phyloP scores from a whole-genome alignment of 2,888 invertebrate species.

The Zhengitettix transpicula region DNA sequence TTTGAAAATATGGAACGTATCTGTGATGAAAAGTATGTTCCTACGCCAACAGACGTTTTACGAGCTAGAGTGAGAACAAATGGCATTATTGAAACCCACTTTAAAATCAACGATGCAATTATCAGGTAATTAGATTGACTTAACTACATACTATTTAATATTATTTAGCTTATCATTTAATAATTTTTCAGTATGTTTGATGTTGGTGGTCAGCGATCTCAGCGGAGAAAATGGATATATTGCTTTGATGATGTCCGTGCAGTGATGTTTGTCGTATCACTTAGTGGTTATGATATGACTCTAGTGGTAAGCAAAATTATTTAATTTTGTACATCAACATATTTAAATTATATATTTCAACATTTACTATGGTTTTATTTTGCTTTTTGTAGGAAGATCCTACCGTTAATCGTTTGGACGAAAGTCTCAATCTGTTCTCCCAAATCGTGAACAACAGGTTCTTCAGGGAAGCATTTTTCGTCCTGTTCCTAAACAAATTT shows the following conservation, averaged over 20 bases:
- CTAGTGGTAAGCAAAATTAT: constrained; percentile 26
- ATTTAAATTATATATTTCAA: not conserved
- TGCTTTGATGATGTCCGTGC: constrained; percentile 48
- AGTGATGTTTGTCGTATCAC: constrained; percentile 43
- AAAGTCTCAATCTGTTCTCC: constrained; percentile 43
- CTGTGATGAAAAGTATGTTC: constrained; percentile 41
- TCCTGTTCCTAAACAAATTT: constrained; percentile 45
- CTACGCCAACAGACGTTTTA: constrained; percentile 44
- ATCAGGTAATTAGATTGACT: constrained; percentile 3
- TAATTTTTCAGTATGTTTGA: constrained; percentile 38
- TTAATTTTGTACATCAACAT: not conserved
- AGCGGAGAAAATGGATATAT: constrained; percentile 48
- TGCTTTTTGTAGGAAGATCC: constrained; percentile 34
- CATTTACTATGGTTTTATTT: not conserved
- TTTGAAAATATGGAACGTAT: constrained; percentile 51
- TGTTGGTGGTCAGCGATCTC: constrained; percentile 47
- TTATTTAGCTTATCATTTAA: not conserved
- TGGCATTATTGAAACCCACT: constrained; percentile 48
- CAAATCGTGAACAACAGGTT: constrained; percentile 47
- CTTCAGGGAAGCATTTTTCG: constrained; percentile 42
- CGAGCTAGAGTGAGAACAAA: constrained; percentile 45
- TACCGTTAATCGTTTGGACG: constrained; percentile 41
- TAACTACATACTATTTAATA: not conserved
- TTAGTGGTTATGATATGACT: constrained; percentile 51
- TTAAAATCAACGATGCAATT: constrained; percentile 29